Evolutionary conservation across 1,140 invertebrate genomes (phyloP).

Genomic region (Charaxes varanes): DNA sequence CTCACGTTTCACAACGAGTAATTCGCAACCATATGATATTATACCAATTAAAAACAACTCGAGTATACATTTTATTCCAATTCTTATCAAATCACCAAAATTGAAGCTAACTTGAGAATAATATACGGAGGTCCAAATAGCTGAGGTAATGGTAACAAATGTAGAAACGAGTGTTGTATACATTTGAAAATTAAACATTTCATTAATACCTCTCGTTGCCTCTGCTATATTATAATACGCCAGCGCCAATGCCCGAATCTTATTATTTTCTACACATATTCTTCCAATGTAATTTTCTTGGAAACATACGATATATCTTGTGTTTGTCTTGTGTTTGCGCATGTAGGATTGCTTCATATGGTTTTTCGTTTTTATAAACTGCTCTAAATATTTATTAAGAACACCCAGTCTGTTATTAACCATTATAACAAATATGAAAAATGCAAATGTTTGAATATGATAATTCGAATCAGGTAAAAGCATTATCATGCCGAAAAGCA

Average conservation of each 20-base stretch:
- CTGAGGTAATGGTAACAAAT: conserved; percentile 29
- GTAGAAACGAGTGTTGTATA: conserved; percentile 37
- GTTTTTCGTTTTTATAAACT: not conserved
- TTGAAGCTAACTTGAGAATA: conserved; percentile 15
- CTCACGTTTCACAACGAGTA: not conserved
- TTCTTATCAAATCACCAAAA: conserved; percentile 4
- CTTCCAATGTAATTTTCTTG: not conserved
- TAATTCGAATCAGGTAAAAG: not conserved
- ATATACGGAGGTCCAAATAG: conserved; percentile 34
- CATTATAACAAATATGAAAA: conserved; percentile 1
- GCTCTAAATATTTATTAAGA: conserved; percentile 7
- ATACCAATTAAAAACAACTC: not conserved
- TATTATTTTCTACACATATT: conserved; percentile 17
- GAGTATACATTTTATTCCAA: conserved; percentile 2
- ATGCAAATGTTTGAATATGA: not conserved
- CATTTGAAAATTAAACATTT: conserved; percentile 36
- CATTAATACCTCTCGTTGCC: conserved; percentile 27
- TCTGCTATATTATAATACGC: conserved; percentile 34
- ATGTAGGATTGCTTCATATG: too few species aligned
- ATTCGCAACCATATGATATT: conserved; percentile 2
- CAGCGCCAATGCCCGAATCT: conserved; percentile 21
- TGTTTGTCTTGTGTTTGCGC: too few species aligned
- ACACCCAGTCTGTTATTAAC: conserved; percentile 7
- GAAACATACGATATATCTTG: not conserved
- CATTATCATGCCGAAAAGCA: not conserved